Percentiles rank a stretch among this genome's conserved stretches.
These are phyloP conservation scores for Noctuana brunneofusca DNA, from an alignment of 2,888 invertebrate genomes.

Conservation along the genomic window DNA sequence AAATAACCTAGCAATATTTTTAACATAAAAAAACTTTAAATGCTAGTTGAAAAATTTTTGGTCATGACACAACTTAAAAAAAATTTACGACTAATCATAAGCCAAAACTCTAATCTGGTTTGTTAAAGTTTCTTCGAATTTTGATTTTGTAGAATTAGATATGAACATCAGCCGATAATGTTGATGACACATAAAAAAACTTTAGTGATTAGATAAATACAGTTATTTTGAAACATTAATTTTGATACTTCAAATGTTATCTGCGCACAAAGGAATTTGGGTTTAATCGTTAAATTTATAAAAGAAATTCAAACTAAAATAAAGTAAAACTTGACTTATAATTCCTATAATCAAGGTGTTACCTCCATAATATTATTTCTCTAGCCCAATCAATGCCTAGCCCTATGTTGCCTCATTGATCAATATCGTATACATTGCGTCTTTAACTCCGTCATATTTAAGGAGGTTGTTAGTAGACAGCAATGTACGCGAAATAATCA, in stretches of 20 bases:
- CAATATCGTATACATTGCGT: constrained; percentile 5
- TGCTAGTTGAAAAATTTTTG: too few species aligned
- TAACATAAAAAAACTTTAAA: not conserved
- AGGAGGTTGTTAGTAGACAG: constrained; percentile 2
- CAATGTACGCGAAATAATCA: constrained; percentile 15
- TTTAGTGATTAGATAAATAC: constrained; percentile 23
- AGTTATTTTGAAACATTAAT: not conserved
- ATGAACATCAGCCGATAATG: constrained; percentile 12
- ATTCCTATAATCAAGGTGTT: constrained; percentile 8
- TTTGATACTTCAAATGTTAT: not conserved
- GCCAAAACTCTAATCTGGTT: not conserved
- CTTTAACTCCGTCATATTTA: not conserved
- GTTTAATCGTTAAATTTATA: not conserved
- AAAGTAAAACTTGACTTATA: not conserved
- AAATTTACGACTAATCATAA: not conserved
- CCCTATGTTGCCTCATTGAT: constrained; percentile 4
- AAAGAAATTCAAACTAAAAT: not conserved
- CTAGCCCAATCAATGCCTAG: constrained; percentile 8
- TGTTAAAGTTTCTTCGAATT: constrained; percentile 11
- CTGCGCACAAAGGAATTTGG: not conserved
- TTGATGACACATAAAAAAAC: constrained; percentile 5
- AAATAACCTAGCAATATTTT: not conserved
- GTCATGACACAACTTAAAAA: not conserved
- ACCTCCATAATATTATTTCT: constrained; percentile 7
- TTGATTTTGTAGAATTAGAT: constrained; percentile 14